phyloP scores from a whole-genome alignment of 2,888 invertebrate genomes.

The Cataglyphis cursor region DNA sequence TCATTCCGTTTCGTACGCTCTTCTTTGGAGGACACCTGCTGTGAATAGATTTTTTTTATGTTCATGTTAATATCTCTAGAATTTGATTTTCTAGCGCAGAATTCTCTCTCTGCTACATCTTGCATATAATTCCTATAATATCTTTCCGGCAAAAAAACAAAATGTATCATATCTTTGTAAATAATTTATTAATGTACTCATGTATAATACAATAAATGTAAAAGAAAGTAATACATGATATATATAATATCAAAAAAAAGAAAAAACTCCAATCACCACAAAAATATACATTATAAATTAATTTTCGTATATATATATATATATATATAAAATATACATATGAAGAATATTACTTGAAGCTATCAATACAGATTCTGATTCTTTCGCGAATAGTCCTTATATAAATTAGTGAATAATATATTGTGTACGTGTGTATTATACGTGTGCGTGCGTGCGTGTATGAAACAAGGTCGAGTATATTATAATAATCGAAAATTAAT shows the following conservation, averaged over 20 bases:
- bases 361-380: constrained; percentile 46
- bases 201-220: constrained; percentile 82
- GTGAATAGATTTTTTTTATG: constrained; percentile 3
- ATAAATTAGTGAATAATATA: constrained; percentile 35
- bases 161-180: constrained; percentile 83
- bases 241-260: constrained; percentile 60
- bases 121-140: constrained; percentile 35
- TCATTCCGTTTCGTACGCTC: constrained; percentile 27
- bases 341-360: constrained; percentile 57
- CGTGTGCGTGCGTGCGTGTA: neutral
- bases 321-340: neutral
- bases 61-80: constrained; percentile 7
- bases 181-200: constrained; percentile 84
- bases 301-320: constrained; percentile 43
- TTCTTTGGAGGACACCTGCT: neutral
- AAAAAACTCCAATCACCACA: constrained; percentile 74
- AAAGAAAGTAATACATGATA: constrained; percentile 76
- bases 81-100: constrained; percentile 29
- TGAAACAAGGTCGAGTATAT: constrained; percentile 23
- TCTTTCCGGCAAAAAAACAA: constrained; percentile 62
- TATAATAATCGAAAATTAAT: constrained; percentile 20
- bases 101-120: constrained; percentile 4
- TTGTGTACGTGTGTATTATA: constrained; percentile 4
- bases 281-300: constrained; percentile 72
- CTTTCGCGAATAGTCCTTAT: constrained; percentile 26